phyloP scores from a whole-genome alignment of 2,113 vertebrate genomes.

The Hirundichthys speculiger region DNA sequence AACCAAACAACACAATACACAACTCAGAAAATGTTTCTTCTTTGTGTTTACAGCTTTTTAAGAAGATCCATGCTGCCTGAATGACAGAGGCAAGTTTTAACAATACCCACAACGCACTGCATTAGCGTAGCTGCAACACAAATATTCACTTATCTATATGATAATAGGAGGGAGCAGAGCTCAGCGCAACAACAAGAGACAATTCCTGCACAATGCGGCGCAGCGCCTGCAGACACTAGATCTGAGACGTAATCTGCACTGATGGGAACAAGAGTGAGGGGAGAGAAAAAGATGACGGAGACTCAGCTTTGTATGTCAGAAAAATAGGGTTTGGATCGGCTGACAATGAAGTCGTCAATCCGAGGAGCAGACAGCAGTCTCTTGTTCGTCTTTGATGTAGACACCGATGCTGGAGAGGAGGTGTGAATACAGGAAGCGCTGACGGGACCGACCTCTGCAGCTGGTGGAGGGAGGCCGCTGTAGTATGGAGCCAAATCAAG shows the following conservation, averaged over 20 bases:
- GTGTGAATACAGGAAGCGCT: conserved; percentile 32
- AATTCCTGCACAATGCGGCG: conserved; percentile 61
- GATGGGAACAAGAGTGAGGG: conserved; percentile 46
- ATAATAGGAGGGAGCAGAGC: conserved; percentile 74
- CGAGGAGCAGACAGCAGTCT: conserved; percentile 49
- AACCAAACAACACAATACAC: no score
- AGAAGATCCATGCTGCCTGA: conserved; percentile 33
- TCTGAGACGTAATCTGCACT: conserved; percentile 73
- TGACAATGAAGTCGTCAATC: conserved; percentile 69
- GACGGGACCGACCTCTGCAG: conserved; percentile 19
- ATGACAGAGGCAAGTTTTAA: conserved; percentile 57
- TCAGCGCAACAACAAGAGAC: conserved; percentile 66
- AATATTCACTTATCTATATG: conserved; percentile 80
- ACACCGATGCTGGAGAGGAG: conserved; percentile 32
- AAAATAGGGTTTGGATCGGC: conserved; percentile 40
- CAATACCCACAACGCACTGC: conserved; percentile 55
- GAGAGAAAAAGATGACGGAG: conserved; percentile 30
- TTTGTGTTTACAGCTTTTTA: conserved; percentile 36
- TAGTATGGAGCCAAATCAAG: no score
- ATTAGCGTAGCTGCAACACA: conserved; percentile 63
- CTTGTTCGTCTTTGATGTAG: conserved; percentile 42
- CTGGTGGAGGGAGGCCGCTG: background rate
- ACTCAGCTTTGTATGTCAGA: conserved; percentile 35
- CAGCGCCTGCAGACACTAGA: conserved; percentile 63
- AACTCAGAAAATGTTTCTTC: conserved; percentile 3